phyloP scores from a whole-genome alignment of 2,797 vertebrate species.

The Poeciliopsis presidionis region DNA sequence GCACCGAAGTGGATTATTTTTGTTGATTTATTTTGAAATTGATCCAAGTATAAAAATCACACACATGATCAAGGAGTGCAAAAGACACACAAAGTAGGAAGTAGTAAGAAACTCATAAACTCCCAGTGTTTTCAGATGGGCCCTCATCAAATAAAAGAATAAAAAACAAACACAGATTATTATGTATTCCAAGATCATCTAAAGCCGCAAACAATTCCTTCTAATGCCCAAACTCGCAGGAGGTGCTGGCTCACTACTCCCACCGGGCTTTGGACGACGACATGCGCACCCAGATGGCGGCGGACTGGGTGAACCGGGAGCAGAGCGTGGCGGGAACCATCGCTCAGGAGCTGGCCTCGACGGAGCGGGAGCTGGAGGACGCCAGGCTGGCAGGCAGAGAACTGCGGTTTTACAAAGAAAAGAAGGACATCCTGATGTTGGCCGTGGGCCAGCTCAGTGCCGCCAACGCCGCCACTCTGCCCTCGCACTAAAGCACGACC shows the following conservation, averaged over 20 bases:
- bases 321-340: conserved; percentile 87
- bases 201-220: background rate
- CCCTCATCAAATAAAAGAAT: too few species aligned
- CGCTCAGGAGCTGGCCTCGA: conserved; percentile 87
- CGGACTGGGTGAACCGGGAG: conserved; percentile 96
- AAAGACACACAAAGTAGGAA: too few species aligned
- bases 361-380: conserved; percentile 92
- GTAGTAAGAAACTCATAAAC: too few species aligned
- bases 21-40: too few species aligned
- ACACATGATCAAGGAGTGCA: too few species aligned
- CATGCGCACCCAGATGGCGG: conserved; percentile 96
- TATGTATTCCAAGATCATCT: background rate
- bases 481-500: conserved; percentile 72
- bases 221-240: conserved; percentile 72
- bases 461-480: conserved; percentile 82
- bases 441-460: conserved; percentile 86
- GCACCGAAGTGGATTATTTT: too few species aligned
- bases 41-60: too few species aligned
- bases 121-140: too few species aligned
- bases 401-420: conserved; percentile 93
- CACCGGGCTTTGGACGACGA: conserved; percentile 97
- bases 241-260: conserved; percentile 97
- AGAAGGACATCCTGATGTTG: conserved; percentile 87
- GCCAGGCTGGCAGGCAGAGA: conserved; percentile 94
- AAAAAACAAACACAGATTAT: background rate